Conservation (phyloP, 2,888 invertebrate genomes). For the Meteorus colon region DNA sequence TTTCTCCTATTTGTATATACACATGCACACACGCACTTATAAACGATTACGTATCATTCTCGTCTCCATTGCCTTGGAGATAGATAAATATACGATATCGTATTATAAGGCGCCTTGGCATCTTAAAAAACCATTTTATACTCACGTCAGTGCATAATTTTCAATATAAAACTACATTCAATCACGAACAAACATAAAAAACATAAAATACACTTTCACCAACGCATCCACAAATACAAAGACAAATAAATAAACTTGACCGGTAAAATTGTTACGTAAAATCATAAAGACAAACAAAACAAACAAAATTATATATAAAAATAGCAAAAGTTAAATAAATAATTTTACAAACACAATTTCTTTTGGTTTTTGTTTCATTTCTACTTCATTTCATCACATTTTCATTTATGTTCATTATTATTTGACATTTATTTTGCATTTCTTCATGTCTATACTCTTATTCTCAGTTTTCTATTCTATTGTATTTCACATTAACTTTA, state of each 20-base stretch:
- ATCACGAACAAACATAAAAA: background rate
- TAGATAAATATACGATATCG: too few species aligned
- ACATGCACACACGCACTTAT: too few species aligned
- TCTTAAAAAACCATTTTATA: background rate
- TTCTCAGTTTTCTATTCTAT: background rate
- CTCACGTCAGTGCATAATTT: background rate
- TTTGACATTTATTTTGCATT: background rate
- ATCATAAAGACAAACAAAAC: background rate
- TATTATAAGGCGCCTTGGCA: constrained; percentile 8
- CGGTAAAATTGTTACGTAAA: background rate
- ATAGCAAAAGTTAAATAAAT: too few species aligned
- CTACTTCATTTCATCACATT: background rate
- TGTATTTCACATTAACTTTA: background rate
- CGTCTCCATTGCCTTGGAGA: too few species aligned
- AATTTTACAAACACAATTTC: too few species aligned
- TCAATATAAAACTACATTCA: background rate
- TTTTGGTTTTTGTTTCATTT: background rate
- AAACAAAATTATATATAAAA: background rate
- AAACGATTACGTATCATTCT: too few species aligned
- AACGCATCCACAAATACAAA: background rate
- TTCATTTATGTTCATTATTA: background rate
- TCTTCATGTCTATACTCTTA: background rate
- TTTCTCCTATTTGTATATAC: too few species aligned
- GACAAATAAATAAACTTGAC: background rate
- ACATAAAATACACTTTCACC: background rate